Evolutionary conservation across 2,797 vertebrate genomes (phyloP), one percentile per base, ranked within the genome.

Genomic region (Denticeps clupeoides): DNA sequence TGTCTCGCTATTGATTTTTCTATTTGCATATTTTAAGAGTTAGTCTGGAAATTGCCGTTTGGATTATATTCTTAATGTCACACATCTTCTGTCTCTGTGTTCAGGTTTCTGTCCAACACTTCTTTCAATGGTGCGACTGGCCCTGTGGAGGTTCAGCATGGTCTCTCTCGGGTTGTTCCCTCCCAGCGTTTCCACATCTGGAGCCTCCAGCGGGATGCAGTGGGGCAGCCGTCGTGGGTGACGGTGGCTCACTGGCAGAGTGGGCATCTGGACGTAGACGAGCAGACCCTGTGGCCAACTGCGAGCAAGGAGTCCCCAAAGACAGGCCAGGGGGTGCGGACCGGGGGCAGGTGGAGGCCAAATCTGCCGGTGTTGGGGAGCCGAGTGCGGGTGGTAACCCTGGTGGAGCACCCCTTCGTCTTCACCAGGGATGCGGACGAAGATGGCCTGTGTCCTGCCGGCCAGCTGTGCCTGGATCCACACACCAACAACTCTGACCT

Each of bases 321-420:
- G 0, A 71, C 72, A 3, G 46, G 41, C 3, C 71, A 71, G 11
- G 67, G 72, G 7, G 53, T 60, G 62, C 68, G 45, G 64, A 70
- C 31, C 59, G 73, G 60, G 58, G 79, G 69, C 4, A 73, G 75
- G 26, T 85, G 84, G 84, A 77, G 81, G 42, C 70, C 75, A 0
- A 81, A 82, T 2, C 59, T 82, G 1, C 67, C 80, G 0, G 74
- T 82, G 1, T 78, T 75, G 13, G 76, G 48, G 1, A 53, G 61
- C 15, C 84, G 75, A 41, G 77, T 97, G 37, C 79, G 88, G 1
- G 92, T 96, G 65, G 93, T 96, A 49, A 97, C 92, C 0, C 58
- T 96, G 59, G 89, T 95, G 65, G 93, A 97, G 38, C 90, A 93
- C n/a, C 93, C 91, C 0, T 97, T 98, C 1, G 90, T 98, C 51